Evolutionary conservation across 2,888 invertebrate species (phyloP).

Genomic region (Troglohyphantes excavatus): DNA sequence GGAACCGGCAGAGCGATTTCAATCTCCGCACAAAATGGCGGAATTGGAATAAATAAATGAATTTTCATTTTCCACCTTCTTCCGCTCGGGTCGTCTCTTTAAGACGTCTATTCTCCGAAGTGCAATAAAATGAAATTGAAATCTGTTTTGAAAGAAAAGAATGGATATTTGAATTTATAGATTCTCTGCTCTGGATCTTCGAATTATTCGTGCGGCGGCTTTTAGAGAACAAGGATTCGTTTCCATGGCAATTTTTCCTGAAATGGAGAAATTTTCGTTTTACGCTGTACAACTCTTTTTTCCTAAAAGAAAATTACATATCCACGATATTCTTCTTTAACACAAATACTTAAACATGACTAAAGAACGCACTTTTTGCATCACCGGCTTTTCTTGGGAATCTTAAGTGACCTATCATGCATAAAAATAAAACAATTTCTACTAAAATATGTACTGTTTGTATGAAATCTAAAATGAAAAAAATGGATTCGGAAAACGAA

Average conservation of each 20-base stretch:
- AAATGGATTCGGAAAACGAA: too few species aligned
- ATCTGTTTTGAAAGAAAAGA: constrained; percentile 48
- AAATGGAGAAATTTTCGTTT: not conserved
- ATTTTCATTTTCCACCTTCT: constrained; percentile 32
- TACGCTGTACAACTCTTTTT: too few species aligned
- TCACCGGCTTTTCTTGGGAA: too few species aligned
- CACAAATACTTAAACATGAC: too few species aligned
- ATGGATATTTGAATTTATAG: constrained; percentile 35
- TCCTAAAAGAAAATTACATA: too few species aligned
- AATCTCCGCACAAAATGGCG: constrained; percentile 59
- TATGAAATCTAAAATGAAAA: too few species aligned
- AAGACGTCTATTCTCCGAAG: not conserved
- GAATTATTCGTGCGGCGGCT: not conserved
- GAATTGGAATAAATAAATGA: constrained; percentile 68
- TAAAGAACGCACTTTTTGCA: too few species aligned
- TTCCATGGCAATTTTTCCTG: not conserved
- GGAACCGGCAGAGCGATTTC: constrained; percentile 50
- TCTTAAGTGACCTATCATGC: too few species aligned
- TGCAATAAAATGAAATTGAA: constrained; percentile 56
- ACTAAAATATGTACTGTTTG: too few species aligned
- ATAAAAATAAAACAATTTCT: too few species aligned
- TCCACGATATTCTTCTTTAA: too few species aligned
- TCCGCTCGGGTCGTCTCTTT: not conserved
- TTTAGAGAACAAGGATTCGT: not conserved
- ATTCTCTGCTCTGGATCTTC: constrained; percentile 2